Percentiles rank a stretch among this genome's conserved stretches.
phyloP scores from a whole-genome alignment of 2,113 vertebrate genomes.

The Daboia siamensis region DNA sequence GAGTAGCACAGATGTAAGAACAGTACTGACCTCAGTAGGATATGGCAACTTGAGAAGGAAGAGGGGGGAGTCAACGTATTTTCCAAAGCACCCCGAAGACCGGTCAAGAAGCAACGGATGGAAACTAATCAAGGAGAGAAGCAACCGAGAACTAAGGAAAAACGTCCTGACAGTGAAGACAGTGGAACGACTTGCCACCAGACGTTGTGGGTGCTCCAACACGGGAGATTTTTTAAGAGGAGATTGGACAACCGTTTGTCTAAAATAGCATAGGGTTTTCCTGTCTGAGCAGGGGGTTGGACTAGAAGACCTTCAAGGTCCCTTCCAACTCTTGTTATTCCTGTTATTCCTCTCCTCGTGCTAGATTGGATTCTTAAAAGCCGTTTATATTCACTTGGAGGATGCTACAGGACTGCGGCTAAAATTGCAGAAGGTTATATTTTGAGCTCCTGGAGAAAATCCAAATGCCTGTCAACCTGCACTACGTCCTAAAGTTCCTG shows the following conservation, averaged over 20 bases:
- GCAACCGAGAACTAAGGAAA: not conserved
- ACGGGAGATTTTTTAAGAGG: not conserved
- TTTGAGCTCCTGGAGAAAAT: not conserved
- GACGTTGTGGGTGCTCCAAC: not conserved
- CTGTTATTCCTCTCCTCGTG: not conserved
- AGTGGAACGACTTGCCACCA: not conserved
- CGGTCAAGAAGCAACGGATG: not conserved
- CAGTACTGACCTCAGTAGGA: conserved; percentile 35
- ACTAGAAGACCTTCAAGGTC: not conserved
- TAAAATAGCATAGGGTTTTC: not conserved
- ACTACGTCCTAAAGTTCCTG: conserved; percentile 28
- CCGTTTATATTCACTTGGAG: not conserved
- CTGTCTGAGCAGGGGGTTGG: not conserved
- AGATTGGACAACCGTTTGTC: not conserved
- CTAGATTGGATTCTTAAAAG: not conserved
- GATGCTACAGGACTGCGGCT: not conserved
- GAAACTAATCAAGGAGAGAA: not conserved
- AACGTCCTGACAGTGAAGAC: not conserved
- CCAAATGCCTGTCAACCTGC: conserved; percentile 44
- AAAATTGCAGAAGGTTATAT: not conserved
- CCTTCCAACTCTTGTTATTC: not conserved
- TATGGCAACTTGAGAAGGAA: not conserved
- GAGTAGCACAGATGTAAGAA: not conserved
- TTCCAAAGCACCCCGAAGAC: not conserved
- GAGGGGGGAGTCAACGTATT: not conserved